Percentiles rank a stretch among this genome's conserved stretches.
Conservation (phyloP, 2,113 vertebrate genomes). For the Spizaetus ornatus region DNA sequence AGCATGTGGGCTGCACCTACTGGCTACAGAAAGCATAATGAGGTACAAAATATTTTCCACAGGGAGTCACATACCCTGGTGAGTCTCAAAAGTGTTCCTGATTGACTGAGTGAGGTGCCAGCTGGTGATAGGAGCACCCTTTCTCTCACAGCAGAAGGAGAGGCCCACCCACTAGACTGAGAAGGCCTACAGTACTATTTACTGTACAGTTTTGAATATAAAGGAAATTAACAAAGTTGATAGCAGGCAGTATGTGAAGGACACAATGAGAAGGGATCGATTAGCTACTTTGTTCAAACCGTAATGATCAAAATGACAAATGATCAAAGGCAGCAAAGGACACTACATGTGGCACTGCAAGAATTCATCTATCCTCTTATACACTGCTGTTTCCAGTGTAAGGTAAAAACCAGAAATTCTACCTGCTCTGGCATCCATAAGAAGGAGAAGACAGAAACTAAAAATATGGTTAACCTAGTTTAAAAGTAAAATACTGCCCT, state of each 20-base stretch:
- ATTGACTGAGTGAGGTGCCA: not conserved
- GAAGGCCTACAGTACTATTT: not conserved
- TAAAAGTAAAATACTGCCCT: not conserved
- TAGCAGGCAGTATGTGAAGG: not conserved
- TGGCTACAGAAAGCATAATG: not conserved
- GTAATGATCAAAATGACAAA: slow-evolving; percentile 46
- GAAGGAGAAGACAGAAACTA: not conserved
- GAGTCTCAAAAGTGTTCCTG: not conserved
- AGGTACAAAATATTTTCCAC: not conserved
- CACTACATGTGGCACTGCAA: not conserved
- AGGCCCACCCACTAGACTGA: not conserved
- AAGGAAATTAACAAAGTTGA: not conserved
- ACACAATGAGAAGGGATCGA: slow-evolving; percentile 36
- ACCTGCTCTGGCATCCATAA: not conserved
- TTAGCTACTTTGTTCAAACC: slow-evolving; percentile 29
- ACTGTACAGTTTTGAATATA: not conserved
- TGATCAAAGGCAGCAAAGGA: slow-evolving; percentile 45
- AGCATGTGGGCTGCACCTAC: not conserved
- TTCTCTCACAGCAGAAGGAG: not conserved
- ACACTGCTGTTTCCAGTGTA: not conserved
- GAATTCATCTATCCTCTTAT: not conserved
- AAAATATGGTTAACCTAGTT: slow-evolving; percentile 9
- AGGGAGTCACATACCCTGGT: not conserved
- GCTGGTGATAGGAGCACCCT: not conserved
- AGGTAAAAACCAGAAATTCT: not conserved